Evolutionary conservation across 1,140 invertebrate species (phyloP).

Genomic region (Lycorma delicatula): DNA sequence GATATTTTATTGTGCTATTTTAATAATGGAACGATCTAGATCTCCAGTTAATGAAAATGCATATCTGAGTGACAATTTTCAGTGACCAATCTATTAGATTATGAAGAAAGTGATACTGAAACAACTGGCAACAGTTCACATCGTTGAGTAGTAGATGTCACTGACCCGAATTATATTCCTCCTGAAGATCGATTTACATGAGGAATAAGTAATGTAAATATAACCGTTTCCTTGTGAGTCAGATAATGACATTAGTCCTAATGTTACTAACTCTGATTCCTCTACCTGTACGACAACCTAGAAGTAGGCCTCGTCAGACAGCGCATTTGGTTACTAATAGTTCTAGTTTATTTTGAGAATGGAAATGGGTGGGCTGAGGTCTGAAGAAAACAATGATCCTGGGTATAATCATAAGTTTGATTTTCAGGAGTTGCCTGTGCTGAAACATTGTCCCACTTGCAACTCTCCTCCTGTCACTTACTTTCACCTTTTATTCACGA

Average conservation of each 20-base stretch:
- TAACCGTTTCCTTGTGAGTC: not conserved
- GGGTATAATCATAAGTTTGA: not conserved
- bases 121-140: not conserved
- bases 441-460: not conserved
- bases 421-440: not conserved
- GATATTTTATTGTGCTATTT: no score
- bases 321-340: not conserved
- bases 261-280: not conserved
- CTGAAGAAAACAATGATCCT: slow-evolving; percentile 1
- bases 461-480: slow-evolving; percentile 1
- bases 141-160: not conserved
- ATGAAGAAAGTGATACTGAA: no score
- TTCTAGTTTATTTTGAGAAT: not conserved
- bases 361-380: not conserved
- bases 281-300: not conserved
- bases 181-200: no score
- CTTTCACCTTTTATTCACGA: slow-evolving; percentile 1
- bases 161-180: not conserved
- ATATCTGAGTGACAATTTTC: no score
- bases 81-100: no score
- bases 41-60: no score
- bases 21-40: no score
- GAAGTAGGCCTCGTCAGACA: slow-evolving; percentile 4
- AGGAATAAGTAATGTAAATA: no score
- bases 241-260: not conserved